Evolutionary conservation across 92 coral and sea anemone genomes (phyloP).

Genomic region (Anthopleura xanthogrammica): DNA sequence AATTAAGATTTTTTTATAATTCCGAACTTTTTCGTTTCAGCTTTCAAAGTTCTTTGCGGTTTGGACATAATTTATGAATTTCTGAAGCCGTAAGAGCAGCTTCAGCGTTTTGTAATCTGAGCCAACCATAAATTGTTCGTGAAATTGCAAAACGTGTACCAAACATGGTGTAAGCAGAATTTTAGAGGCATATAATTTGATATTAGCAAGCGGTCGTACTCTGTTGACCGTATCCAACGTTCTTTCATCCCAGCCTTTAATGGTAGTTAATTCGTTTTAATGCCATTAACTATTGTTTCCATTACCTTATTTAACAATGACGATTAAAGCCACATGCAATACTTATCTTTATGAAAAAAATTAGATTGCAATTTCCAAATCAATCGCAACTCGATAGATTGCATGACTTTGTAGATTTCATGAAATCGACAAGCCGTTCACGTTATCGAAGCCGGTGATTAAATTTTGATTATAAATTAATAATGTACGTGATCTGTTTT

Average conservation of each 20-base stretch:
- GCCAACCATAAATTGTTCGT: background rate
- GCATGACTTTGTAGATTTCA: slow-evolving; percentile 15
- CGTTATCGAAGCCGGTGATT: slow-evolving; percentile 1
- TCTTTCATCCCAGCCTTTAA: slow-evolving; percentile 14
- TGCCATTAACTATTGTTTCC: slow-evolving; percentile 5
- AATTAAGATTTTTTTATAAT: background rate
- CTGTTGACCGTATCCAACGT: slow-evolving; percentile 11
- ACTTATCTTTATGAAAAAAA: background rate
- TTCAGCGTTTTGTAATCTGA: slow-evolving; percentile 13
- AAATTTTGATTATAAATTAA: slow-evolving; percentile 6
- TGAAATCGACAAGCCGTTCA: slow-evolving; percentile 1
- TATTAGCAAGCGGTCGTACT: slow-evolving; percentile 22
- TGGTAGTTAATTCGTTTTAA: background rate
- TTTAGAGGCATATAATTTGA: background rate
- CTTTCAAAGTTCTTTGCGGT: background rate
- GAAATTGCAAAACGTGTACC: background rate
- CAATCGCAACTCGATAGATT: background rate
- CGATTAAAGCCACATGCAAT: background rate
- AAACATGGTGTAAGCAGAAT: background rate
- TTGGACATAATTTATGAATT: background rate
- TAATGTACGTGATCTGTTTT: background rate
- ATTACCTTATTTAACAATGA: background rate
- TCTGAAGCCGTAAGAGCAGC: background rate
- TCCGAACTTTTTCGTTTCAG: background rate
- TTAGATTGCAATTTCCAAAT: background rate